These are phyloP conservation scores for Bambusicola thoracicus DNA, from an alignment of 2,113 vertebrate genomes.

Conservation along the genomic window DNA sequence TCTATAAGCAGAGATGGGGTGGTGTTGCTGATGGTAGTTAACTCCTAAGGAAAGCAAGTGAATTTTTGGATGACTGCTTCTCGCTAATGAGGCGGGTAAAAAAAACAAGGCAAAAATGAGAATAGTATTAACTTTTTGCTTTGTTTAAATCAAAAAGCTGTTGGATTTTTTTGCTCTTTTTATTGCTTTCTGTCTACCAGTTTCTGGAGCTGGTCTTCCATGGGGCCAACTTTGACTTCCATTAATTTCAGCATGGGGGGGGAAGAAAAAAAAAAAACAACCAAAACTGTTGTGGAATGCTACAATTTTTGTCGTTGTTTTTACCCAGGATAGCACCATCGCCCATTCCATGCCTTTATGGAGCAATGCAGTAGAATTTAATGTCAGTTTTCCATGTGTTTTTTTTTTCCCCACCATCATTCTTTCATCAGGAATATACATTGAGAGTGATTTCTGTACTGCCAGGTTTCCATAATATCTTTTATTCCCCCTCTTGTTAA, in stretches of 20 bases:
- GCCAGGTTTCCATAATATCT: not conserved
- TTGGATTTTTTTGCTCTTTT: not conserved
- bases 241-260: not conserved
- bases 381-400: not conserved
- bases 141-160: not conserved
- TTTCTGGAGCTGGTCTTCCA: not conserved
- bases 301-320: not conserved
- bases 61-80: not conserved
- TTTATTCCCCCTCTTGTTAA: not conserved
- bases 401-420: not conserved
- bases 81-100: conserved; percentile 25
- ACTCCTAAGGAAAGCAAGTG: conserved; percentile 10
- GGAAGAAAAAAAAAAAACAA: too few species aligned
- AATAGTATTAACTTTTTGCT: not conserved
- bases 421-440: not conserved
- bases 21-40: conserved; percentile 28
- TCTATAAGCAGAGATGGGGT: conserved; percentile 52
- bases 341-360: conserved; percentile 30
- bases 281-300: not conserved
- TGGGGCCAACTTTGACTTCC: not conserved
- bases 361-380: not conserved
- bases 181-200: not conserved
- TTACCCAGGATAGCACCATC: not conserved
- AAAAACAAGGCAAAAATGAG: conserved; percentile 42
- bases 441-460: not conserved